Evolutionary conservation across 2,797 vertebrate species (phyloP), one percentile per base, ranked within the genome.

Genomic region (Arnoldichthys spilopterus): DNA sequence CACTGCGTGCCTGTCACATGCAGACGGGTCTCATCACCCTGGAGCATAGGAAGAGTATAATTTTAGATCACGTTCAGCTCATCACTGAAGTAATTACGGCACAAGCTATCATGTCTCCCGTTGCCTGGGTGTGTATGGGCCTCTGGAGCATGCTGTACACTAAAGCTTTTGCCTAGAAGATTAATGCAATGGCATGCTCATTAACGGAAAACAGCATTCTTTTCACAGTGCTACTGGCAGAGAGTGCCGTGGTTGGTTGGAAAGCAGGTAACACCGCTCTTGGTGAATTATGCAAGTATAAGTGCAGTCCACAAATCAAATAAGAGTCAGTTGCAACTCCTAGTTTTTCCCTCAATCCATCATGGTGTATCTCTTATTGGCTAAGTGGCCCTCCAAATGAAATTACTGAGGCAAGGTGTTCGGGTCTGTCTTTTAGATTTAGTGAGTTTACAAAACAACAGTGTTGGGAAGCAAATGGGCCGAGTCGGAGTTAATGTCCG

Each of bases 1-100:
- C 54, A 30, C 53, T 28, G 71, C 24, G 72, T 40, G 32, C 63
- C n/a, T 51, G 72, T 61, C 62, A 59, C 32, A 40, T 49, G 53
- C 54, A 51, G 16, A 51, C 20, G 20, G 13, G 6, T 62, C 72
- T 62, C 54, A 24, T 70, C 78, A 51, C 34, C 16, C 64, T 40
- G 30, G 24, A 58, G 75, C 51, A 53, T 22, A 24, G 34, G 2
- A 32, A 7, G 43, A 26, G 71, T 53, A 34, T 75, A 63, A 47
- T 82, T 75, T 78, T 77, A 61, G 43, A 49, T n/a, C 28, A 18
- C 40, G 64, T 78, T 75, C 61, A 49, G 37, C 66, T 67, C 80
- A 70, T 24, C n/a, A 16, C 20, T 49, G 63, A 75, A 76, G 37
- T 79, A 75, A 82, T 78, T 78, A 75, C 72, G 61, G 71, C 28